Percentiles rank a stretch among this genome's conserved stretches.
phyloP scores from a whole-genome alignment of 1,140 invertebrate genomes.

The Magallana angulata region DNA sequence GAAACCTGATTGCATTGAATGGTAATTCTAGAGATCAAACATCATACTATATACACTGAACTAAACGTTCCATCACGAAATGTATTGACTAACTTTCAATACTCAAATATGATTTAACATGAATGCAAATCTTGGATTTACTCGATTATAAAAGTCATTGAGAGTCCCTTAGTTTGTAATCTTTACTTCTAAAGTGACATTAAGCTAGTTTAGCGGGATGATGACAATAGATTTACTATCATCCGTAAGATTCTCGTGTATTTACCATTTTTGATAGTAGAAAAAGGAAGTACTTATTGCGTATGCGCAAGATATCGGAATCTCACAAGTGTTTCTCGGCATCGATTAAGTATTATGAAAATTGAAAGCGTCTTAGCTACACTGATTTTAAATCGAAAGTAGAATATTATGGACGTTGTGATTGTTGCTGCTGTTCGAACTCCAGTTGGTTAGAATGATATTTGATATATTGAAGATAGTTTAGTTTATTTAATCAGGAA shows the following conservation, averaged over 20 bases:
- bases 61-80: too few relatives aligned
- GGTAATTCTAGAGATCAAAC: too few relatives aligned
- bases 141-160: too few relatives aligned
- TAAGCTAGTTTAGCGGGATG: neutral
- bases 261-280: constrained; percentile 60
- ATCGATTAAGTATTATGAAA: neutral
- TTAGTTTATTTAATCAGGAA: too few relatives aligned
- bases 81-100: too few relatives aligned
- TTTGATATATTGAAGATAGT: too few relatives aligned
- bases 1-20: too few relatives aligned
- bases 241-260: neutral
- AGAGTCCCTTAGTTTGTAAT: too few relatives aligned
- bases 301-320: constrained; percentile 2
- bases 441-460: constrained; percentile 83
- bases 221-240: neutral
- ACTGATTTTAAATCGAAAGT: constrained; percentile 45
- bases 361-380: constrained; percentile 6
- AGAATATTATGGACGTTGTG: constrained; percentile 77
- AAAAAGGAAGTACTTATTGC: constrained; percentile 50
- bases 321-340: neutral
- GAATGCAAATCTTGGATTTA: too few relatives aligned
- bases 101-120: too few relatives aligned
- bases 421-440: constrained; percentile 86
- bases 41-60: too few relatives aligned
- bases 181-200: too few relatives aligned